phyloP scores from a whole-genome alignment of 2,113 vertebrate species.

The Daphoenositta chrysoptera region DNA sequence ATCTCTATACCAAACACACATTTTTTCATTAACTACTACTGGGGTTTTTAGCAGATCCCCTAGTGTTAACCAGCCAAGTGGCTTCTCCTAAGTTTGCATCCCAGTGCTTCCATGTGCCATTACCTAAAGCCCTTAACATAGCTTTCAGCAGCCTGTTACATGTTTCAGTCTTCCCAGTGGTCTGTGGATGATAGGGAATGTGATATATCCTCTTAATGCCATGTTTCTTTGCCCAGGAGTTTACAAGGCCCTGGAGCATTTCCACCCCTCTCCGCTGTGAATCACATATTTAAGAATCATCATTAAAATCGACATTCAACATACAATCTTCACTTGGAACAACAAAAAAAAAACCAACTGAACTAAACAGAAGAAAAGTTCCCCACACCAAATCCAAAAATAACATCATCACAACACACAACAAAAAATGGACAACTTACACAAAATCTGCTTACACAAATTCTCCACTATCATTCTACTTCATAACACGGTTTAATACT shows the following conservation, averaged over 20 bases:
- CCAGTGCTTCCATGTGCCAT: background rate
- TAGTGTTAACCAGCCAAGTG: background rate
- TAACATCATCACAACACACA: background rate
- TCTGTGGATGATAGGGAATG: background rate
- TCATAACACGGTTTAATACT: too few species aligned
- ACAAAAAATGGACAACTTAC: background rate
- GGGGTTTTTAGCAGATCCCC: background rate
- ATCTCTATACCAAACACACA: background rate
- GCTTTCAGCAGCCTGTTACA: background rate
- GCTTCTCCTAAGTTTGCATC: background rate
- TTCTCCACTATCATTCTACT: background rate
- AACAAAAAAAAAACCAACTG: background rate
- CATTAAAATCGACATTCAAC: background rate
- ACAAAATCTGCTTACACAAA: background rate
- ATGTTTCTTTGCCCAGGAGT: background rate
- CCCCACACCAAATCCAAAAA: background rate
- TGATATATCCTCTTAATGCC: background rate
- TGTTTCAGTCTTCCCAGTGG: background rate
- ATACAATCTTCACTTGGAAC: background rate
- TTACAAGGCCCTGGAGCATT: background rate
- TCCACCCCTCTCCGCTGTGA: rapidly evolving
- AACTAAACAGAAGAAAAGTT: background rate
- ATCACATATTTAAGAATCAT: background rate
- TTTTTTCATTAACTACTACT: background rate
- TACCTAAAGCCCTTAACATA: background rate